Evolutionary conservation across 64 coral and sea anemone genomes (phyloP), one percentile per base, ranked within the genome.

Genomic region (Pocillopora damicornis): DNA sequence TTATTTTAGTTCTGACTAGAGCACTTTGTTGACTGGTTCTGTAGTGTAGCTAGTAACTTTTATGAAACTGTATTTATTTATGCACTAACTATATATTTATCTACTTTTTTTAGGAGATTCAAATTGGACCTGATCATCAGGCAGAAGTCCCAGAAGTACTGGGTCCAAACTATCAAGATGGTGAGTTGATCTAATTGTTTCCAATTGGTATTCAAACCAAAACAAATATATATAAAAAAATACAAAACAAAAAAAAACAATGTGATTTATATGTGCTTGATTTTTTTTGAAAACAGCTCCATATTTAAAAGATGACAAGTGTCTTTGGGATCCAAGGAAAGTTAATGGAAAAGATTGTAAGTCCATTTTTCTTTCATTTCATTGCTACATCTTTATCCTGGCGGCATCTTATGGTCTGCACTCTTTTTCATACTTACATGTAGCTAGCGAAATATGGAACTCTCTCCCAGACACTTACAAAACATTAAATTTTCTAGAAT

Each of bases 91-190:
- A 51, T 51, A 0, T 56, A 37, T 88, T 17, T 61, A 15, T 23
- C 30, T 57, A 30, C 30, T 34, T 63, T 75, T 81, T 88, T 0
- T 59, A 98, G 96, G 93, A 98, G 69, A 98, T 98, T 67, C 90
- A 91, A 66, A 92, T 98, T 92, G 96, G 96, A 35, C 90, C 92
- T 11, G 93, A 98, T 10, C 96, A 98, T 90, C 96, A 98, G 23
- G 96, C 96, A 12, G 96, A 90, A 35, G 96, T 98, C 61, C 96
- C 96, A 61, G 90, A 94, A 37, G 61, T 37, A 62, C 86, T 92
- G 62, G 89, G 88, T 35, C 93, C 93, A 79, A 81, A 95, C 25
- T 62, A 72, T 76, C 69, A 86, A 60, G 92, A 94, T 75, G 87
- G 88, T 90, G 56, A 79, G 91, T 74, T 51, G 42, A 51, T 1